Base-by-base conservation (phyloP, 2,888 invertebrate genomes). In the Ophioninae sp. region DNA sequence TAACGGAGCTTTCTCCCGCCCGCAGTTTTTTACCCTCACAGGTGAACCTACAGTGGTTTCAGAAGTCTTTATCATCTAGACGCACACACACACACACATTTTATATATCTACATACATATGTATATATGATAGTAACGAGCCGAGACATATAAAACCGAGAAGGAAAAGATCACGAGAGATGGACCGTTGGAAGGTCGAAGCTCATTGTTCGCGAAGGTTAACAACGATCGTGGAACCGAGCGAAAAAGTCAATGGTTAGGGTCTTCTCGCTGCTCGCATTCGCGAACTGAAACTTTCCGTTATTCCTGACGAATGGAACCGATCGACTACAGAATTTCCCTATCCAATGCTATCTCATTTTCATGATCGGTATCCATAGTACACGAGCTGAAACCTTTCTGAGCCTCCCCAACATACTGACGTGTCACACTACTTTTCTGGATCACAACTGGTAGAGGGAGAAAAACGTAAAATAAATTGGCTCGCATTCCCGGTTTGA, bases 101-200 rank as follows among this genome's bases (percentile, higher is more conserved):
- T 13, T 10, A 59, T 59, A 59, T 23, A 56, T 50, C 23, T 23
- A 21, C 41, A 21, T 59, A 61, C 37, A 61, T 61, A 41, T 41
- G 30, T 74, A 23, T 44, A 70, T 44, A 39, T 13, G 61, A 17
- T 56, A 59, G 59, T 59, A 73, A 65, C 65, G 72, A 79, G 72
- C 65, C 65, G 44, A 65, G 73, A 73, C 73, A 83, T 59, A 76
- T 85, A 81, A 85, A 87, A 87, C 78, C 85, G 83, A 84, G 80
- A 78, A 68, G 68, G 50, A 64, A 75, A 83, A 70, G 76, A 75
- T 72, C 80, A 57, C 56, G 82, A 70, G 82, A 70, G 65, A 82
- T 74, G 85, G 67, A 76, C 76, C 68, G 75, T 81, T 70, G 74
- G 65, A 77, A 62, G 69, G 84, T 73, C 72, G 67, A 69, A 23